These are phyloP conservation scores for Himantopus leucocephalus DNA, from an alignment of 2,113 vertebrate species.

Conservation along the genomic window DNA sequence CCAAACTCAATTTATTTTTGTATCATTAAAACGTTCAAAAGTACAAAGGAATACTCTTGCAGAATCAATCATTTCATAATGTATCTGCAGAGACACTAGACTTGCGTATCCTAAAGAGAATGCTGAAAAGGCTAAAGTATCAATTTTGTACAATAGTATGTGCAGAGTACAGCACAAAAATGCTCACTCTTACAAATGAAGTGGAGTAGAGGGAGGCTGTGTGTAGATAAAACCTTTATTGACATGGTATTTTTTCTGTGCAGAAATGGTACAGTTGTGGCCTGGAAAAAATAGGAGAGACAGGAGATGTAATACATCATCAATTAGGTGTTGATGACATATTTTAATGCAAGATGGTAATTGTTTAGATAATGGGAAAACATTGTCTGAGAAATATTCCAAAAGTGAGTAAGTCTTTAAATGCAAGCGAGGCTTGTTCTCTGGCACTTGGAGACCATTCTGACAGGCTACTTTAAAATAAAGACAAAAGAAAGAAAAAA, in stretches of 20 bases:
- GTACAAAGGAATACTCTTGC: constrained; percentile 1
- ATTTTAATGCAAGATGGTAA: neutral
- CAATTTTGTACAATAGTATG: neutral
- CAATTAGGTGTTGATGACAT: neutral
- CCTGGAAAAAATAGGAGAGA: neutral
- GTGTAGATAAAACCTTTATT: neutral
- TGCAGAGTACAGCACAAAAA: neutral
- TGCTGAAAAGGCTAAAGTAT: constrained; percentile 19
- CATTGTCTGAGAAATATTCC: neutral
- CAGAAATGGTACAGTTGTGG: neutral
- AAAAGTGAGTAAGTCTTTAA: neutral
- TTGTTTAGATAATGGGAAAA: neutral
- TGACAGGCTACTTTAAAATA: neutral
- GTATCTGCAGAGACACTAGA: constrained; percentile 2
- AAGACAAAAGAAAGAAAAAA: neutral
- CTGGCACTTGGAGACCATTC: neutral
- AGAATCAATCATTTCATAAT: constrained; percentile 48
- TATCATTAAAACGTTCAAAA: constrained; percentile 10
- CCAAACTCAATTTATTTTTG: constrained; percentile 23
- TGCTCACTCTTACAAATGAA: neutral
- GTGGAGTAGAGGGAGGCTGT: neutral
- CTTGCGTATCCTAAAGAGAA: neutral
- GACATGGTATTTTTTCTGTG: neutral
- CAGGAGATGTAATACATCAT: neutral
- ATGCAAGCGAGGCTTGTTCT: neutral